Percentiles rank a stretch among this genome's conserved stretches.
Evolutionary conservation across 2,113 vertebrate genomes (phyloP).

Genomic region (Odontesthes bonariensis): DNA sequence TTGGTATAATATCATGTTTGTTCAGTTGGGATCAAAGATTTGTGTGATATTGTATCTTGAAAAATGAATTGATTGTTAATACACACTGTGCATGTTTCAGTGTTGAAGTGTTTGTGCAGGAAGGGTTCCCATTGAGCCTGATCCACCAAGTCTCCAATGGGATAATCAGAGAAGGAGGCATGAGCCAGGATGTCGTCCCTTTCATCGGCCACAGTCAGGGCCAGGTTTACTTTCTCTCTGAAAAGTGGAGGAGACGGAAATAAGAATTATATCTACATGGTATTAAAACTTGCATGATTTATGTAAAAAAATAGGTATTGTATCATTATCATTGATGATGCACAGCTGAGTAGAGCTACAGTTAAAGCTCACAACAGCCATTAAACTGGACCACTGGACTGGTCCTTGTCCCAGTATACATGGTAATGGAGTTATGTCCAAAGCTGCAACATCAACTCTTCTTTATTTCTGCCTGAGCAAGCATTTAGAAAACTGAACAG

Average conservation of each 20-base stretch:
- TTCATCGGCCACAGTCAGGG: constrained; percentile 87
- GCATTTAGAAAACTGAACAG: no score
- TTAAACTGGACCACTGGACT: no score
- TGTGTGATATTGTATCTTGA: background rate
- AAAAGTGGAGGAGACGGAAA: background rate
- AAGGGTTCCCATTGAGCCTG: constrained; percentile 86
- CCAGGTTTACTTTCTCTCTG: constrained; percentile 93
- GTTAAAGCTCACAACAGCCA: no score
- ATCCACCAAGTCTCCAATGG: constrained; percentile 83
- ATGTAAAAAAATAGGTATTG: no score
- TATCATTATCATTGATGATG: no score
- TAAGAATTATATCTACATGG: background rate
- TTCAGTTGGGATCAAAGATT: background rate
- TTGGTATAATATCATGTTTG: background rate
- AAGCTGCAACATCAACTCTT: no score
- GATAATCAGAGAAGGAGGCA: constrained; percentile 90
- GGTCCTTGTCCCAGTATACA: no score
- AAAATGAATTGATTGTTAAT: background rate
- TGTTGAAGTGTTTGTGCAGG: constrained; percentile 78
- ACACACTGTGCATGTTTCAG: constrained; percentile 86
- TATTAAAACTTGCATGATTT: no score
- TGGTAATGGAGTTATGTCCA: no score
- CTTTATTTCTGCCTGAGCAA: no score
- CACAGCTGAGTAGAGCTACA: no score
- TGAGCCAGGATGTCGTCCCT: constrained; percentile 85